Conservation (phyloP, 1,140 invertebrate species). For the Agraylea sexmaculata region DNA sequence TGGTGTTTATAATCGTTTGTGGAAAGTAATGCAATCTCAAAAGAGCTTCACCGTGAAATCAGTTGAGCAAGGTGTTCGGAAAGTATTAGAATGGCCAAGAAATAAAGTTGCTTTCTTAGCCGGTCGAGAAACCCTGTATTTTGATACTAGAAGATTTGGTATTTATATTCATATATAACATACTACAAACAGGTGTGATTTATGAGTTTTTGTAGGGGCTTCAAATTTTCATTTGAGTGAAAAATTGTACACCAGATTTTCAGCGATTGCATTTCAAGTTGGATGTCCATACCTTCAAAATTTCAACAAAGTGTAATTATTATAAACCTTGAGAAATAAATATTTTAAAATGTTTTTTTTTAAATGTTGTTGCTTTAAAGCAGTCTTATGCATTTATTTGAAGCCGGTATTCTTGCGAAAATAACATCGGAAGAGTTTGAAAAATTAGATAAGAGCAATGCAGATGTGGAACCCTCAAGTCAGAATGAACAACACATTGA, state of each 20-base stretch:
- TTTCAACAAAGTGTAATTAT: slow-evolving; percentile 54
- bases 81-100: slow-evolving; percentile 38
- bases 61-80: slow-evolving; percentile 50
- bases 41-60: slow-evolving; percentile 45
- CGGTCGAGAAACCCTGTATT: slow-evolving; percentile 56
- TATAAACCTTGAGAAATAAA: slow-evolving; percentile 1
- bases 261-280: slow-evolving; percentile 58
- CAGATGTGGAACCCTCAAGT: slow-evolving; percentile 30
- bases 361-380: too few relatives aligned
- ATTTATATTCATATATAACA: slow-evolving; percentile 10
- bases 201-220: slow-evolving; percentile 31
- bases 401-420: slow-evolving; percentile 56
- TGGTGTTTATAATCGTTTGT: slow-evolving; percentile 53
- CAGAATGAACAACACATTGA: slow-evolving; percentile 26
- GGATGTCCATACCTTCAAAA: slow-evolving; percentile 57
- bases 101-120: slow-evolving; percentile 48
- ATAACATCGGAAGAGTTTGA: slow-evolving; percentile 59
- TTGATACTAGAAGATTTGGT: slow-evolving; percentile 58
- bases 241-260: slow-evolving; percentile 59
- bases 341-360: slow-evolving; percentile 8
- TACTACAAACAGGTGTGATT: neutral
- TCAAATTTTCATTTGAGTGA: slow-evolving; percentile 60
- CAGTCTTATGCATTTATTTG: slow-evolving; percentile 55
- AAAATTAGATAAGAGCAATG: slow-evolving; percentile 44
- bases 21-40: slow-evolving; percentile 48